phyloP scores from a whole-genome alignment of 1,140 invertebrate species.

The Thereuonema tuberculata region DNA sequence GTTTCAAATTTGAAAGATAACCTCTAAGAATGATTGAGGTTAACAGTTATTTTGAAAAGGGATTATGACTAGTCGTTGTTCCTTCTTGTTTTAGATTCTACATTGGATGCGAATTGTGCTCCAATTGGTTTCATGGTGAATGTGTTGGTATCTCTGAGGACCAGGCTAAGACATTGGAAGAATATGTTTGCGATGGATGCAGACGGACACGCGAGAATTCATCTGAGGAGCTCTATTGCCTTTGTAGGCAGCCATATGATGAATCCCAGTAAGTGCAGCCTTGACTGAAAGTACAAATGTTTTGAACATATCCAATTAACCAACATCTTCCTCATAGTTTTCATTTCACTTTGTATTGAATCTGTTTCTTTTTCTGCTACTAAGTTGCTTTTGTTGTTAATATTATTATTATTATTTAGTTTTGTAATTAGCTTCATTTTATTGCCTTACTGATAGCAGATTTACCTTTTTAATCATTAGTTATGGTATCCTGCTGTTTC shows the following conservation, averaged over 20 bases:
- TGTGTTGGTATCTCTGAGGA: slow-evolving; percentile 90
- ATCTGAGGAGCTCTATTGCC: slow-evolving; percentile 77
- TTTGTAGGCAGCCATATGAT: slow-evolving; percentile 92
- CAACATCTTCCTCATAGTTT: background rate
- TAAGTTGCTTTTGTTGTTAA: no score
- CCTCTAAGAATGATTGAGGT: no score
- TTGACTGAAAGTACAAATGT: slow-evolving; percentile 12
- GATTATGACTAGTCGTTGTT: no score
- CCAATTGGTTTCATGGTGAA: slow-evolving; percentile 96
- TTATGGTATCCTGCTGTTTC: no score
- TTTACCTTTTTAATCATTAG: no score
- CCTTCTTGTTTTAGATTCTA: slow-evolving; percentile 57
- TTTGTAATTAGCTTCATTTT: no score
- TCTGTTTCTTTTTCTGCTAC: slow-evolving; percentile 3
- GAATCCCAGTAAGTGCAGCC: slow-evolving; percentile 81
- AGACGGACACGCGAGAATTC: slow-evolving; percentile 51
- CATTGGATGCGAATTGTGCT: slow-evolving; percentile 91
- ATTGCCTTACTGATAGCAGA: no score
- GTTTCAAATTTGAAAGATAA: no score
- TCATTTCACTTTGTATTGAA: slow-evolving; percentile 1
- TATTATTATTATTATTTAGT: no score
- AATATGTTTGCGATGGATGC: slow-evolving; percentile 73
- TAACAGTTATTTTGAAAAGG: no score
- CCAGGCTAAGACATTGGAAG: slow-evolving; percentile 77
- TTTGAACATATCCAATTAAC: background rate